A percentile compares a stretch with the other conserved stretches of the same genome.
These are phyloP conservation scores for Eupithecia dodoneata DNA, from an alignment of 2,888 invertebrate genomes.

Conservation along the genomic window DNA sequence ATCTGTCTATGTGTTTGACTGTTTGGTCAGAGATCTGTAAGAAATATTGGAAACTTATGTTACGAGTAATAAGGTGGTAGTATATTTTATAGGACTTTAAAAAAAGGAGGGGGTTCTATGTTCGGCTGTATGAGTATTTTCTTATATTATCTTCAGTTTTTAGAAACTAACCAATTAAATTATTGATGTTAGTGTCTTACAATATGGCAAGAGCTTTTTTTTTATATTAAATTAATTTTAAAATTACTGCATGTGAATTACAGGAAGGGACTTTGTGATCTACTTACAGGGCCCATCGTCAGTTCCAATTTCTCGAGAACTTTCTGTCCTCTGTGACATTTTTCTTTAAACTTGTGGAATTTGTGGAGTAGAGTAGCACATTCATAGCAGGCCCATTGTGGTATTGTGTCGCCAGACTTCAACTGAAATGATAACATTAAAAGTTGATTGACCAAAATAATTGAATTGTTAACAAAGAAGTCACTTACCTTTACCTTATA, in stretches of 20 bases:
- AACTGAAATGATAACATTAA: conserved; percentile 24
- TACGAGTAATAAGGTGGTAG: background rate
- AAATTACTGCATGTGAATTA: background rate
- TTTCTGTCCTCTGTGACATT: conserved; percentile 62
- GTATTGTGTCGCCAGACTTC: conserved; percentile 56
- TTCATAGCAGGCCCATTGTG: conserved; percentile 69
- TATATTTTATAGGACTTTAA: background rate
- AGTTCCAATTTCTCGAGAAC: conserved; percentile 31
- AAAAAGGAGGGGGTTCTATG: no score
- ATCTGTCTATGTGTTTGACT: conserved; percentile 28
- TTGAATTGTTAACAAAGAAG: no score
- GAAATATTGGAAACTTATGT: background rate
- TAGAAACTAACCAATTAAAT: no score
- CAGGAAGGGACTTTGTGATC: background rate
- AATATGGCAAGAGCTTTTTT: background rate
- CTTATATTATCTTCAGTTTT: no score
- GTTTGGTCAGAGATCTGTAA: conserved; percentile 59
- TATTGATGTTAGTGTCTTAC: background rate
- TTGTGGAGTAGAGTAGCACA: conserved; percentile 68
- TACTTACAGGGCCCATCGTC: conserved; percentile 24
- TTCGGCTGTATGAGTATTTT: no score
- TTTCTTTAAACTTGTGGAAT: conserved; percentile 72
- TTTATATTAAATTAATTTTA: background rate
- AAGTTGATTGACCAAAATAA: no score
- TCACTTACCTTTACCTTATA: no score